Evolutionary conservation across 1,140 invertebrate species (phyloP).

Genomic region (Gryllus bimaculatus): DNA sequence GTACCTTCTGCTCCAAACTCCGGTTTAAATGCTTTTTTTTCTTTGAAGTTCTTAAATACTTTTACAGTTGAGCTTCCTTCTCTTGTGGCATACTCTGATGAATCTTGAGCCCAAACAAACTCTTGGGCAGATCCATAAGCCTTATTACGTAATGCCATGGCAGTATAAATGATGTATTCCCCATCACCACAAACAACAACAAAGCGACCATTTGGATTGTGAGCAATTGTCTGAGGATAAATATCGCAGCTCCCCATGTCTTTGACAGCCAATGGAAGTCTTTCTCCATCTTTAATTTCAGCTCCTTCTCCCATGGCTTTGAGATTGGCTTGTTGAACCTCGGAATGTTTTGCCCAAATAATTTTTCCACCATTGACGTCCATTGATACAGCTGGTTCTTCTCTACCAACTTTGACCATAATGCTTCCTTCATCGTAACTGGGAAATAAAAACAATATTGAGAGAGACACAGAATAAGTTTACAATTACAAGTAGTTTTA

Average conservation of each 20-base stretch:
- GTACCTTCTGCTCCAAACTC: constrained; percentile 91
- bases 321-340: constrained; percentile 95
- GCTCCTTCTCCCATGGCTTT: constrained; percentile 68
- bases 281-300: constrained; percentile 83
- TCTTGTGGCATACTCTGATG: constrained; percentile 87
- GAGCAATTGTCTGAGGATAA: constrained; percentile 96
- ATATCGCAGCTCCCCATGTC: constrained; percentile 99
- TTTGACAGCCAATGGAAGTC: constrained; percentile 86
- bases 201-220: constrained; percentile 98
- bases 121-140: constrained; percentile 97
- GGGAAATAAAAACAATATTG: constrained; percentile 20
- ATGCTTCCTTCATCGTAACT: constrained; percentile 97
- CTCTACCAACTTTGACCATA: constrained; percentile 92
- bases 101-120: constrained; percentile 98
- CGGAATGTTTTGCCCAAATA: constrained; percentile 95
- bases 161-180: constrained; percentile 99
- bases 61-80: constrained; percentile 86
- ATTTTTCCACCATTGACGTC: constrained; percentile 96
- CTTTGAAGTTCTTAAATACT: constrained; percentile 98
- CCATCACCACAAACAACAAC: constrained; percentile 99
- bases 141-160: constrained; percentile 97
- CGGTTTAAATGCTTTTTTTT: constrained; percentile 88
- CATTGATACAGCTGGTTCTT: constrained; percentile 99
- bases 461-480: too few relatives aligned
- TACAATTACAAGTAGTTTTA: background rate